Conservation (phyloP, 2,113 vertebrate species). For the Nerophis ophidion region DNA sequence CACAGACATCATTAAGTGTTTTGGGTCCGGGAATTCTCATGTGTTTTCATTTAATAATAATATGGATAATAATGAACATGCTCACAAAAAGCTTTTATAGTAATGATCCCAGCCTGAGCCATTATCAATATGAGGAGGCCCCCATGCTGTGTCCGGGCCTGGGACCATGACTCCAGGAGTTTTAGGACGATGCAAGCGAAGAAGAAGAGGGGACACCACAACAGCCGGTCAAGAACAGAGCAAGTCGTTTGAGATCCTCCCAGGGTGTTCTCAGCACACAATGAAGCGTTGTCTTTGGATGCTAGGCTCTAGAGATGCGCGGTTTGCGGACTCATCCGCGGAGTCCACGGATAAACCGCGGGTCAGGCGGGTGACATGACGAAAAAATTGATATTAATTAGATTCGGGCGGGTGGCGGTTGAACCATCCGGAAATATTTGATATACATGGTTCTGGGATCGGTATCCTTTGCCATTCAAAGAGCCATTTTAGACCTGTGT, state of each 20-base stretch:
- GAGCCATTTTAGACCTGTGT: too few species aligned
- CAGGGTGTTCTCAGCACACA: conserved; percentile 31
- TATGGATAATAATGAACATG: conserved; percentile 3
- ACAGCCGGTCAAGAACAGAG: conserved; percentile 43
- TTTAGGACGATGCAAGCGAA: conserved; percentile 24
- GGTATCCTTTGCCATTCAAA: too few species aligned
- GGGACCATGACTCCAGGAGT: conserved; percentile 34
- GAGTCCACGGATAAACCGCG: too few species aligned
- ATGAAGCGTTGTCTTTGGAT: conserved; percentile 22
- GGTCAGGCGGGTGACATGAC: too few species aligned
- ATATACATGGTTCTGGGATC: too few species aligned
- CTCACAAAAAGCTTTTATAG: background rate
- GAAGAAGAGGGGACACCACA: conserved; percentile 11
- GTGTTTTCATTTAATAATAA: conserved; percentile 11
- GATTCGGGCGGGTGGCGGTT: too few species aligned
- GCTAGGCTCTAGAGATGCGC: too few species aligned
- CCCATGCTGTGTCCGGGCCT: conserved; percentile 48
- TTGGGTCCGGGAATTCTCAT: conserved; percentile 45
- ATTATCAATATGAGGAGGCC: conserved; percentile 42
- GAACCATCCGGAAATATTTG: too few species aligned
- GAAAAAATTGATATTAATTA: too few species aligned
- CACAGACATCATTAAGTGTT: conserved; percentile 42
- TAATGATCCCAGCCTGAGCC: conserved; percentile 20
- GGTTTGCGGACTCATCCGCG: too few species aligned
- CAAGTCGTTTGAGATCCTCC: conserved; percentile 32